Base-by-base conservation (phyloP, 2,888 invertebrate genomes). In the Halictus quadricinctus region DNA sequence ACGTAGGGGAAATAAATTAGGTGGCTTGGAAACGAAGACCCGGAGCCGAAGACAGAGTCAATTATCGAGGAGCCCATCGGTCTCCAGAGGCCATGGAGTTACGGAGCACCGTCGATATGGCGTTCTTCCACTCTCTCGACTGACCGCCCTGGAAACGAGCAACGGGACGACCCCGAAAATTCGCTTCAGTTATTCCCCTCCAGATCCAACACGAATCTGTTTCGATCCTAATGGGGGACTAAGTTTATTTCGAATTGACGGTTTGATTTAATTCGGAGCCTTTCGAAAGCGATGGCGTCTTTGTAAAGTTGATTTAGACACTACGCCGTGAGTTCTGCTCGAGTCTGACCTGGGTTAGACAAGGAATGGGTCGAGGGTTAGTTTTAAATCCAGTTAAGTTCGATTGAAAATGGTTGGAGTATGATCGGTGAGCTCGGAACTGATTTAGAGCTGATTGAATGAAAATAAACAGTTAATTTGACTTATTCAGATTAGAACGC, bases 41-140 rank as follows among this genome's bases (percentile, higher is more conserved):
- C 81, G 83, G 79, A 88, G 83, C 88, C 87, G 90, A 92, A 91
- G 92, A 92, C 91, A 91, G 90, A 92, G 92, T 91, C 92, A 92
- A 92, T 92, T 92, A 92, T 92, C 92, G 91, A 90, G 84, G 83
- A 91, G 82, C 84, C 84, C 89, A 89, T 88, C 83, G 88, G 87
- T 92, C 91, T 90, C 91, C 48, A 36, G 89, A 81, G 91, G 80
- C 83, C 73, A 84, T 82, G 83, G 81, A 88, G 87, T 88, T 84
- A 83, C 79, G 78, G 84, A 81, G 36, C 36, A 87, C 87, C 85
- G 77, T 36, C 83, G 82, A 85, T 88, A 77, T 75, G 83, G 81
- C 80, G 78, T 60, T 73, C 60, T 74, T 74, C 41, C 58, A 64
- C 70, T 77, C 74, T 81, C 75, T 46, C 60, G 85, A 79, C 81